Percentiles rank a stretch among this genome's conserved stretches.
Evolutionary conservation across 2,888 invertebrate species (phyloP).

Genomic region (Drosophila setosimentum): DNA sequence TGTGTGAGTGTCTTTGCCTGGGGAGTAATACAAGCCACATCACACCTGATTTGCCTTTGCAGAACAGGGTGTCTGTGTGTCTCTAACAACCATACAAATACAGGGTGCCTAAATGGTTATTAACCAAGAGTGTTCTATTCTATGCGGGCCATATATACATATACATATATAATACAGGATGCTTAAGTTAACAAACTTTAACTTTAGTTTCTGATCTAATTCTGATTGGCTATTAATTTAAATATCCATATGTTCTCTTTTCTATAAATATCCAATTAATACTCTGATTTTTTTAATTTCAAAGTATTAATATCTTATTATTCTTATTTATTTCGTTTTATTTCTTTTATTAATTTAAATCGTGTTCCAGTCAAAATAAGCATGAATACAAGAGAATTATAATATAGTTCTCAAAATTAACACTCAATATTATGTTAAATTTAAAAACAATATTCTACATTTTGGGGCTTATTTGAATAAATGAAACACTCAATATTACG

Average conservation of each 20-base stretch:
- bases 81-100: neutral
- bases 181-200: neutral
- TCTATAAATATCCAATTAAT: neutral
- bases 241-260: neutral
- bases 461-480: neutral
- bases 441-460: neutral
- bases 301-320: too few species aligned
- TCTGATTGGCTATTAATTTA: neutral
- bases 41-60: conserved; percentile 66
- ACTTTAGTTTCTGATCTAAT: neutral
- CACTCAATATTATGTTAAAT: neutral
- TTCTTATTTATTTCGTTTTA: neutral
- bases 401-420: neutral
- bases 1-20: conserved; percentile 8
- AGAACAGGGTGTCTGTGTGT: conserved; percentile 36
- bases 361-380: neutral
- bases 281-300: too few species aligned
- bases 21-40: conserved; percentile 62
- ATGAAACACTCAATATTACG: neutral
- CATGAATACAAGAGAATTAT: neutral
- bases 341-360: neutral
- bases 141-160: too few species aligned
- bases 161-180: neutral
- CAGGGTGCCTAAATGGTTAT: conserved; percentile 10
- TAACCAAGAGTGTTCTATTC: neutral